A percentile compares a stretch with the other conserved stretches of the same genome.
phyloP scores from a whole-genome alignment of 1,140 invertebrate genomes.

The Penaeus japonicus region DNA sequence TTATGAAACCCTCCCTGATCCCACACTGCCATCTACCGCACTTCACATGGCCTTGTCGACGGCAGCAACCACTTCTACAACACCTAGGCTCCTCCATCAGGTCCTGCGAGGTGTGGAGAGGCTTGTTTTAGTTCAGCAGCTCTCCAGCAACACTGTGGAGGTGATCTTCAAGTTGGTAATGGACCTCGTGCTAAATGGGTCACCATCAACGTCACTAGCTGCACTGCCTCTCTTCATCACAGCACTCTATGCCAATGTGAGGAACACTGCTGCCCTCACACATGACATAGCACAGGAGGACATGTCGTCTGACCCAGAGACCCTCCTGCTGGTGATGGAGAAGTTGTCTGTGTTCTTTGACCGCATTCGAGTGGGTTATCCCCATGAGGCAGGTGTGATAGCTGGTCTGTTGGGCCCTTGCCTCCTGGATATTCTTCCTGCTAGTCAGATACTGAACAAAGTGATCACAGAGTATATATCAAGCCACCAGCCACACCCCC shows the following conservation, averaged over 20 bases:
- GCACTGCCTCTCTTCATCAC: slow-evolving; percentile 79
- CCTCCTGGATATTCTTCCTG: slow-evolving; percentile 83
- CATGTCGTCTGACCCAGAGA: slow-evolving; percentile 74
- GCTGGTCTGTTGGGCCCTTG: slow-evolving; percentile 55
- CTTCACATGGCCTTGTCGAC: slow-evolving; percentile 61
- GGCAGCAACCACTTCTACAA: slow-evolving; percentile 40
- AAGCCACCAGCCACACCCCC: slow-evolving; percentile 83
- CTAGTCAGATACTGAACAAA: slow-evolving; percentile 87
- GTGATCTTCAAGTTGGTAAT: slow-evolving; percentile 78
- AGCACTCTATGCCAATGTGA: slow-evolving; percentile 75
- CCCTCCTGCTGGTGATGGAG: slow-evolving; percentile 81
- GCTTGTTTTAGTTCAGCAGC: slow-evolving; percentile 71
- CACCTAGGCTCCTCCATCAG: slow-evolving; percentile 61
- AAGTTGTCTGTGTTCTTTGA: slow-evolving; percentile 85
- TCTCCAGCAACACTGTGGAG: slow-evolving; percentile 71
- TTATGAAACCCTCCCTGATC: slow-evolving; percentile 64
- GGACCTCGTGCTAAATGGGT: slow-evolving; percentile 75
- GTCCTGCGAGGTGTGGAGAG: slow-evolving; percentile 76
- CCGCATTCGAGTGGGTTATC: slow-evolving; percentile 76
- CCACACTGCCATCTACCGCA: slow-evolving; percentile 63
- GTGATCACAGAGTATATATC: slow-evolving; percentile 89
- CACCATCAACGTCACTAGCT: slow-evolving; percentile 74
- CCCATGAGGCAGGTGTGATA: slow-evolving; percentile 73
- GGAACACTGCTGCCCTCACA: slow-evolving; percentile 14
- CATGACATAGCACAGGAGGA: slow-evolving; percentile 61